Evolutionary conservation across 2,797 vertebrate species (phyloP), one percentile per base, ranked within the genome.

Genomic region (Anguilla marmorata): DNA sequence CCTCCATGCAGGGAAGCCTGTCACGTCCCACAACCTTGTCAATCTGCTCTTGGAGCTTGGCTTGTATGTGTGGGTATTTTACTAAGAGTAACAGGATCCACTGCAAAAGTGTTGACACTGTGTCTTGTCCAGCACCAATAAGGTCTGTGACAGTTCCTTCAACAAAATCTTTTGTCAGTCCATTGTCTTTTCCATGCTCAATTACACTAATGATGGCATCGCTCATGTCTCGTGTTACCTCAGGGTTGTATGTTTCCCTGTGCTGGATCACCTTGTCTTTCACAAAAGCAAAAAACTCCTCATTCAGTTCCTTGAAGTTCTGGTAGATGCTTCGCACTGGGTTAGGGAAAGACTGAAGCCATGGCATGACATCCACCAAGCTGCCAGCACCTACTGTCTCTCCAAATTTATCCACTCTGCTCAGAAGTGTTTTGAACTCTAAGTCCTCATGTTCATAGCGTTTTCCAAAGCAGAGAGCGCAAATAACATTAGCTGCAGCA

Each of bases 321-420:
- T 91, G 93, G 91, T 96, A 97, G 83, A 96, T 41, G 0, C 91
- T 94, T 24, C 95, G 94, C 21, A 97, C 95, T 0, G 96, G 96
- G 90, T 97, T 97, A 21, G 97, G 97, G 89, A 97, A 97, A 85
- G 63, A 89, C 90, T 95, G 95, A 12, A 97, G 94, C 96, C 97
- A 98, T 1, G 97, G 96, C 95, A 97, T 95, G 54, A 96, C 93
- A 1, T 97, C 97, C n/a, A 97, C 96, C 91, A 97, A 41, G 90
- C 97, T 97, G 79, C 97, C 97, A 0, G 96, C 96, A 1, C 96
- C 96, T n/a, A 97, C 95, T 0, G 96, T 96, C 93, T 96, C 92
- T 11, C 97, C 95, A 54, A 97, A 98, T 90, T 90, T 90, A 79
- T 96, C 90, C 0, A 94, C 86, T 0, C 88, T 93, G 54, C 92